Percentiles rank a stretch among this genome's conserved stretches.
These are phyloP conservation scores for Eilema depressum DNA, from an alignment of 2,888 invertebrate species.

Conservation along the genomic window DNA sequence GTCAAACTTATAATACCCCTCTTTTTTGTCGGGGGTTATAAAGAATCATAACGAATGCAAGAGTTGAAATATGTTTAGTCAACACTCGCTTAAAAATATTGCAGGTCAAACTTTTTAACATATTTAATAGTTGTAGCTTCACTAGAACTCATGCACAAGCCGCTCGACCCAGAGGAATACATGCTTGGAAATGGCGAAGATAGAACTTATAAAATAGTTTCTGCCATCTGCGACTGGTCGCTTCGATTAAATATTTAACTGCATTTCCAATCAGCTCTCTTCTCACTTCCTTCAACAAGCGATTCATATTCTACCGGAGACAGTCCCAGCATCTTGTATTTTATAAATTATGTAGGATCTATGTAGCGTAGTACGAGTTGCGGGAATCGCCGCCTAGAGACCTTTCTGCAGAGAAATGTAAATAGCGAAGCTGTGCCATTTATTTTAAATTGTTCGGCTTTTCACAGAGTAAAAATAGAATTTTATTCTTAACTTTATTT, in stretches of 20 bases:
- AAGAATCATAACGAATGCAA: too few species aligned
- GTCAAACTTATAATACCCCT: too few species aligned
- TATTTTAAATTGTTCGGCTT: not conserved
- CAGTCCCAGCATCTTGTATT: slow-evolving; percentile 6
- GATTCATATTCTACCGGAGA: slow-evolving; percentile 17
- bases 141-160: not conserved
- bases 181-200: not conserved
- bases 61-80: too few species aligned
- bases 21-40: too few species aligned
- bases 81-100: too few species aligned
- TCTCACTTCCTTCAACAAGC: slow-evolving; percentile 10
- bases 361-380: not conserved
- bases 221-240: slow-evolving; percentile 7
- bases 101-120: not conserved
- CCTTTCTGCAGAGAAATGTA: not conserved
- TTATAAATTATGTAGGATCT: slow-evolving; percentile 15
- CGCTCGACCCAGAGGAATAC: not conserved
- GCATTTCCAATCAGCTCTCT: slow-evolving; percentile 14
- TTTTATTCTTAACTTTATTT: not conserved
- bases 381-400: slow-evolving; percentile 10
- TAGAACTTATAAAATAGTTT: slow-evolving; percentile 8
- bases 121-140: not conserved
- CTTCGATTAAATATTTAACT: slow-evolving; percentile 20
- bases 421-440: not conserved
- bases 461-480: not conserved